phyloP scores from a whole-genome alignment of 2,888 invertebrate species.

The Dugesia japonica region DNA sequence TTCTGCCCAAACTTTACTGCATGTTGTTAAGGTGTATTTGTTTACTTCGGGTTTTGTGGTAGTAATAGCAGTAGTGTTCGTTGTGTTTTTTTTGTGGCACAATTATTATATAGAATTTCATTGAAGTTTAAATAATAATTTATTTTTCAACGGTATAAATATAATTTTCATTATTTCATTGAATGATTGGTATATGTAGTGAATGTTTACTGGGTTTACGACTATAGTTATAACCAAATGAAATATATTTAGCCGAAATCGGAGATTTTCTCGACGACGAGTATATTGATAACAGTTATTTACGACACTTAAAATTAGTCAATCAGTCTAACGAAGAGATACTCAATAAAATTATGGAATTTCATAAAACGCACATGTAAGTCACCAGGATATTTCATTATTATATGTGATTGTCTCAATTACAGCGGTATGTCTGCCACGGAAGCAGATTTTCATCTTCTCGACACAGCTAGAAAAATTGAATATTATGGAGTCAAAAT shows the following conservation, averaged over 20 bases:
- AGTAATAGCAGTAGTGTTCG: neutral
- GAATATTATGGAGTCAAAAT: constrained; percentile 94
- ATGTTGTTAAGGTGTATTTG: neutral
- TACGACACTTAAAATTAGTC: constrained; percentile 83
- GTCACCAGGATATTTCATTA: too few species aligned
- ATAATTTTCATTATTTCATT: too few species aligned
- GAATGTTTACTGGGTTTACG: too few species aligned
- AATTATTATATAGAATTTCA: too few species aligned
- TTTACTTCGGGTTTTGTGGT: neutral
- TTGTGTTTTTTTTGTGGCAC: too few species aligned
- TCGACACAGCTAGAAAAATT: constrained; percentile 93
- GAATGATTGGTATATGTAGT: too few species aligned
- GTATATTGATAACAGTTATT: constrained; percentile 62
- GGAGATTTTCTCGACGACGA: constrained; percentile 51
- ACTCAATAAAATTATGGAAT: constrained; percentile 89
- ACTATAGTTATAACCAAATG: too few species aligned
- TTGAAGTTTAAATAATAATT: too few species aligned
- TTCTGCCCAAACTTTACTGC: neutral
- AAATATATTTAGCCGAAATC: constrained; percentile 66
- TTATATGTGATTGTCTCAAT: constrained; percentile 4
- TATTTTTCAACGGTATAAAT: too few species aligned
- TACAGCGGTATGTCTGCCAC: constrained; percentile 72
- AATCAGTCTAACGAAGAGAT: constrained; percentile 62
- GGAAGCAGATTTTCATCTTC: constrained; percentile 83
- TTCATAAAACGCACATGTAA: constrained; percentile 92